Conservation (phyloP, 1,140 invertebrate genomes). For the Tribolium castaneum region DNA sequence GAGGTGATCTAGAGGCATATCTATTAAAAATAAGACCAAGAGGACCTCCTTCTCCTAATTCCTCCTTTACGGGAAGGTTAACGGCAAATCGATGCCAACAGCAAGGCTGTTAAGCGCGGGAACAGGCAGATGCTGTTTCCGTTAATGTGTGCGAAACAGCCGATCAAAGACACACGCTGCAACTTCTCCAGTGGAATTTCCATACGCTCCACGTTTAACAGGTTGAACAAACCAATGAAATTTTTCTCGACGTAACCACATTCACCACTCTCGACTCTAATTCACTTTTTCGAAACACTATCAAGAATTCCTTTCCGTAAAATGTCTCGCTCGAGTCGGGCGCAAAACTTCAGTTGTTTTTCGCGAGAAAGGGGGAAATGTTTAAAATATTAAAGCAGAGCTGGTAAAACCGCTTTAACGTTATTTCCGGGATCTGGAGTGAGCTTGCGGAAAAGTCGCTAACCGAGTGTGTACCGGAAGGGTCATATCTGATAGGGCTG, state of each 20-base stretch:
- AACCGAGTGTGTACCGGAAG: neutral
- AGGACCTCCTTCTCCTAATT: slow-evolving; percentile 7
- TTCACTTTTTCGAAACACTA: slow-evolving; percentile 2
- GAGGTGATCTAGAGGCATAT: neutral
- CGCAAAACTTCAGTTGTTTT: neutral
- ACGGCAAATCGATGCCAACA: slow-evolving; percentile 29
- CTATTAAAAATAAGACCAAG: neutral
- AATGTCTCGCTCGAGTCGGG: neutral
- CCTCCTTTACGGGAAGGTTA: slow-evolving; percentile 7
- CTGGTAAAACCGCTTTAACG: slow-evolving; percentile 13
- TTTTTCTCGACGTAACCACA: neutral
- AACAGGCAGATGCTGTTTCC: slow-evolving; percentile 25
- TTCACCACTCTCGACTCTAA: neutral
- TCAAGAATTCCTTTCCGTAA: neutral
- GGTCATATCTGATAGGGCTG: slow-evolving; percentile 6
- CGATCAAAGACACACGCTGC: slow-evolving; percentile 28
- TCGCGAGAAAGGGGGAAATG: neutral
- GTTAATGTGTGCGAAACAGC: slow-evolving; percentile 22
- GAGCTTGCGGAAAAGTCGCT: neutral
- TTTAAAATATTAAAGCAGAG: slow-evolving; percentile 19
- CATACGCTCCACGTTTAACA: slow-evolving; percentile 1
- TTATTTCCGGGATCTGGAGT: neutral
- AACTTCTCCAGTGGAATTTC: slow-evolving; percentile 7
- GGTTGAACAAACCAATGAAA: slow-evolving; percentile 23
- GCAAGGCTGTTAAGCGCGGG: slow-evolving; percentile 14